Evolutionary conservation across 1,140 invertebrate species (phyloP), one percentile per base, ranked within the genome.

Genomic region (Eupristina koningsbergeri): DNA sequence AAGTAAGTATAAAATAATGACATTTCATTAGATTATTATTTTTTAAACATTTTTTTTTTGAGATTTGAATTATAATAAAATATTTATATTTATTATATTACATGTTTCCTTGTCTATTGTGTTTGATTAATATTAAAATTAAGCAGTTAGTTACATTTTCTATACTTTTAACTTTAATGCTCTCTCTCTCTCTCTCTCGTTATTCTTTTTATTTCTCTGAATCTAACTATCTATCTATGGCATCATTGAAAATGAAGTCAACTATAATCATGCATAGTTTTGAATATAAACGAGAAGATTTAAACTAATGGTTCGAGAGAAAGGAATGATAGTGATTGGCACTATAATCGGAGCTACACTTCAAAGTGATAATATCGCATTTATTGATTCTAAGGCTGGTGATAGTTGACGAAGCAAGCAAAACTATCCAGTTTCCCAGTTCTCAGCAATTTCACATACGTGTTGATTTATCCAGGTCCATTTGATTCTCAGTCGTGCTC

Each of bases 381-480:
- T 17, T 29, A 13, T 36, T 26, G 9, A 22, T 19, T 31, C n/a
- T 41, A 53, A 83, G 45, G 22, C 19, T 13, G 31, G 6, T 29
- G 19, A 71, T 71, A 39, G 39, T n/a, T 15, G 1, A 41, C 1
- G 2, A 64, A 64, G 2, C 8, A n/a, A 5, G 3, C 13, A 7
- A 34, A 22, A n/a, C 3, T 47, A 31, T 47, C 11, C 2, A 39
- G 50, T 41, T 61, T 11, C 47, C 11, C 2, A 39, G 50, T 41
- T 61, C 22, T 39, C 31, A n/a, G 22, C n/a, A 29, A 76, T 64
- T 76, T 53, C 58, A 31, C 73, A 31, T 64, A 76, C 73, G 61
- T 76, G 81, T 83, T 83, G 74, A 83, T 83, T 83, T 83, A 83
- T 39, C 41, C 41, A 36, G 19, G 81, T 41, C 11, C 34, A 71